Evolutionary conservation across 2,797 vertebrate species (phyloP).

Genomic region (Toxotes lorentzi): DNA sequence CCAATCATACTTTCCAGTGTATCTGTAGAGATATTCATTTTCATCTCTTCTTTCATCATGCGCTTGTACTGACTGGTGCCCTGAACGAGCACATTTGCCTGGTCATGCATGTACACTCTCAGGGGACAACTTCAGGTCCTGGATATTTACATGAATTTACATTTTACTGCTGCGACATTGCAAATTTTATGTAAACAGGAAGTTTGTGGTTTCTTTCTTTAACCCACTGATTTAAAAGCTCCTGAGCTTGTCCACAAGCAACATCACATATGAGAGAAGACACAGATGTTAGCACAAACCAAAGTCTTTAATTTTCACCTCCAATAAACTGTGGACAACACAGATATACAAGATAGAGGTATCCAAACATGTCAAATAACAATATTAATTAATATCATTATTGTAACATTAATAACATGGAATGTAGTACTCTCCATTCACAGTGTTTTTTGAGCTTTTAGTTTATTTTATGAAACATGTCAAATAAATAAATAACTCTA

Average conservation of each 20-base stretch:
- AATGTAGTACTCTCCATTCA: conserved; percentile 82
- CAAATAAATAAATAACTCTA: conserved; percentile 86
- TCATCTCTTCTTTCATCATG: conserved; percentile 15
- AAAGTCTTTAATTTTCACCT: conserved; percentile 79
- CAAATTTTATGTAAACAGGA: conserved; percentile 12
- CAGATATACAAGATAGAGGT: conserved; percentile 80
- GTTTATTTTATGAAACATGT: conserved; percentile 84
- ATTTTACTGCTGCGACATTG: conserved; percentile 15
- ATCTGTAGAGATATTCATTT: conserved; percentile 26
- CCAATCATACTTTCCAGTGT: conserved; percentile 21
- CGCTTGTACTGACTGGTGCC: neutral
- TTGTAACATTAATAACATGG: conserved; percentile 84
- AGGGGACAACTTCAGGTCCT: neutral
- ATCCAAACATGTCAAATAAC: conserved; percentile 85
- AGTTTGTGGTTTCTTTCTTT: conserved; percentile 8
- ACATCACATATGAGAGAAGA: conserved; percentile 9
- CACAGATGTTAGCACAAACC: conserved; percentile 75
- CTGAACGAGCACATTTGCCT: conserved; percentile 2
- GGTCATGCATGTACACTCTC: neutral
- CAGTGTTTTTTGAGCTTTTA: conserved; percentile 71
- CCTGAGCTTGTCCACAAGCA: neutral
- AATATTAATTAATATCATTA: conserved; percentile 85
- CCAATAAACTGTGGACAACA: conserved; percentile 80
- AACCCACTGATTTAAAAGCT: neutral
- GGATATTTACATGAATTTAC: conserved; percentile 21